phyloP scores from a whole-genome alignment of 2,888 invertebrate species.

The Andrena trimmerana region DNA sequence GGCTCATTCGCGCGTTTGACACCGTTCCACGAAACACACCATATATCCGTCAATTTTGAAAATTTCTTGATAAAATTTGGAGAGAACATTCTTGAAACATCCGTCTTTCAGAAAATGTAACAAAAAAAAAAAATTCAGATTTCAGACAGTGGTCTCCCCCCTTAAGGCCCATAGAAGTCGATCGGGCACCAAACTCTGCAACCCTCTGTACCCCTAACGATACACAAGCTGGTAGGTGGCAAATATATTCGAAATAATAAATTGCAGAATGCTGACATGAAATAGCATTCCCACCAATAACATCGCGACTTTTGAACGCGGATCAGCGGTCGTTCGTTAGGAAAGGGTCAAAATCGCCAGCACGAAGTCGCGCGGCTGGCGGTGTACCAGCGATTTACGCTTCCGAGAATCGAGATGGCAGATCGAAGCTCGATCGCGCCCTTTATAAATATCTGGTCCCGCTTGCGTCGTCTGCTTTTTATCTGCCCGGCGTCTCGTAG shows the following conservation, averaged over 20 bases:
- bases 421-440: slow-evolving; percentile 38
- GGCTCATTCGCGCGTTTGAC: no score
- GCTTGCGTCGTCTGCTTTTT: slow-evolving; percentile 48
- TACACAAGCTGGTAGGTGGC: not conserved
- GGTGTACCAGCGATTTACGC: not conserved
- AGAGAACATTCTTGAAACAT: no score
- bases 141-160: no score
- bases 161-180: no score
- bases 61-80: no score
- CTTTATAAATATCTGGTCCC: slow-evolving; percentile 54
- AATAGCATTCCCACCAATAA: not conserved
- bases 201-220: no score
- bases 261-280: not conserved
- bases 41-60: no score
- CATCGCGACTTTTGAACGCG: not conserved
- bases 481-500: slow-evolving; percentile 8
- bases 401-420: slow-evolving; percentile 49
- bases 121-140: no score
- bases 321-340: not conserved
- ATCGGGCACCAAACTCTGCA: no score
- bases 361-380: not conserved
- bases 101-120: no score
- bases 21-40: no score
- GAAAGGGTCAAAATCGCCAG: not conserved
- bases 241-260: not conserved